These are phyloP conservation scores for Austrolebias charrua DNA, from an alignment of 2,797 vertebrate species.

Conservation along the genomic window DNA sequence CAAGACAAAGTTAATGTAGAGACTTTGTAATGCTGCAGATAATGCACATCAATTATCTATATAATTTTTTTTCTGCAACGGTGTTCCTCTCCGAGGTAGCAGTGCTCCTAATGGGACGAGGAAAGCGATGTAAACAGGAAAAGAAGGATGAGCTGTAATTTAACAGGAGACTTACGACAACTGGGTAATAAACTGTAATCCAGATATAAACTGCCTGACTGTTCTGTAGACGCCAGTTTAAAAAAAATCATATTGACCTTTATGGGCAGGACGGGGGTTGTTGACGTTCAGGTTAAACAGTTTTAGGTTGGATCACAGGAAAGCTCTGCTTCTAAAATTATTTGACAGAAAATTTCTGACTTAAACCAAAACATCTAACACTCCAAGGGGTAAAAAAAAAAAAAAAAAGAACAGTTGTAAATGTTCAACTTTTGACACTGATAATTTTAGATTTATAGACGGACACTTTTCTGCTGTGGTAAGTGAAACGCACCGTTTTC, in stretches of 20 bases:
- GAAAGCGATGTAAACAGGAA: not conserved
- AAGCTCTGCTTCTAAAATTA: no score
- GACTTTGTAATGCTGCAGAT: constrained; percentile 14
- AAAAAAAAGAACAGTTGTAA: not conserved
- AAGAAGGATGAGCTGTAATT: constrained; percentile 7
- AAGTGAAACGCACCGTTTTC: not conserved
- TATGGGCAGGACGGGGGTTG: not conserved
- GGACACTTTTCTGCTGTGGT: not conserved
- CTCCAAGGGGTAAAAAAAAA: not conserved
- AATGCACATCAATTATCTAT: not conserved
- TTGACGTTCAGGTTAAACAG: not conserved
- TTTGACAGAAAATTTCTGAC: no score
- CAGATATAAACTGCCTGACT: constrained; percentile 15
- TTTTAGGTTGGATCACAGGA: no score
- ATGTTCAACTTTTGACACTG: not conserved
- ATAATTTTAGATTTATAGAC: not conserved
- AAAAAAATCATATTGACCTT: not conserved
- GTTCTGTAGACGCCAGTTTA: not conserved
- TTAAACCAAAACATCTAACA: no score
- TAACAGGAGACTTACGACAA: not conserved
- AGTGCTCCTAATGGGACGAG: not conserved
- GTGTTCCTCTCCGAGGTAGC: no score
- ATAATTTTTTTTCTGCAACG: no score
- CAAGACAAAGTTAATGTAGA: constrained; percentile 12
- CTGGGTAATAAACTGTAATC: constrained; percentile 24